Percentiles rank a stretch among this genome's conserved stretches.
Conservation (phyloP, 2,113 vertebrate genomes). For the Eulemur macaco region DNA sequence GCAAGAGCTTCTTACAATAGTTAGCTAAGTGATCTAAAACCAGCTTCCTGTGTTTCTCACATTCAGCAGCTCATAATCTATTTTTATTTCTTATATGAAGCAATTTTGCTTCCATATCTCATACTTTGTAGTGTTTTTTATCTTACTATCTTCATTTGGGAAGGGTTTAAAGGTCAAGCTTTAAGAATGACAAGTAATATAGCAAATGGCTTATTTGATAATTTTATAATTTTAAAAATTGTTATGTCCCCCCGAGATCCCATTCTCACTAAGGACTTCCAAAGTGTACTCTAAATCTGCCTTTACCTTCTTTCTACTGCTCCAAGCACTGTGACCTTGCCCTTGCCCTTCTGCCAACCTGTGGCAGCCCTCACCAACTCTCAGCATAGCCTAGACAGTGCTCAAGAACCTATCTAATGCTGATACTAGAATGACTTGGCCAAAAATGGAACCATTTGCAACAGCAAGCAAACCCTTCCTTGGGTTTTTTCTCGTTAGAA, state of each 20-base stretch:
- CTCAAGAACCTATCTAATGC: not conserved
- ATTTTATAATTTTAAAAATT: not conserved
- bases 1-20: not conserved
- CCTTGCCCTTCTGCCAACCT: not conserved
- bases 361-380: not conserved
- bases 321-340: not conserved
- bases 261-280: not conserved
- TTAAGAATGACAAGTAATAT: not conserved
- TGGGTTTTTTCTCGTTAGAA: not conserved
- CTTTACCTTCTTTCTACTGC: not conserved
- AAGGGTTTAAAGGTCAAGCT: constrained; percentile 22
- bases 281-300: not conserved
- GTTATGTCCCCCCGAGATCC: not conserved
- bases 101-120: not conserved
- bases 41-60: not conserved
- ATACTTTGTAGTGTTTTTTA: constrained; percentile 20
- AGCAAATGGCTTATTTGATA: not conserved
- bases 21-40: not conserved
- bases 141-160: not conserved
- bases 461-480: not conserved
- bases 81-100: constrained; percentile 25
- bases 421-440: not conserved
- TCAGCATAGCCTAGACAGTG: not conserved
- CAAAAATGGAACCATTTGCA: not conserved
- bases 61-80: not conserved